These are phyloP conservation scores for Lepilemur ruficaudatus DNA, from an alignment of 2,797 vertebrate genomes.

Conservation along the genomic window DNA sequence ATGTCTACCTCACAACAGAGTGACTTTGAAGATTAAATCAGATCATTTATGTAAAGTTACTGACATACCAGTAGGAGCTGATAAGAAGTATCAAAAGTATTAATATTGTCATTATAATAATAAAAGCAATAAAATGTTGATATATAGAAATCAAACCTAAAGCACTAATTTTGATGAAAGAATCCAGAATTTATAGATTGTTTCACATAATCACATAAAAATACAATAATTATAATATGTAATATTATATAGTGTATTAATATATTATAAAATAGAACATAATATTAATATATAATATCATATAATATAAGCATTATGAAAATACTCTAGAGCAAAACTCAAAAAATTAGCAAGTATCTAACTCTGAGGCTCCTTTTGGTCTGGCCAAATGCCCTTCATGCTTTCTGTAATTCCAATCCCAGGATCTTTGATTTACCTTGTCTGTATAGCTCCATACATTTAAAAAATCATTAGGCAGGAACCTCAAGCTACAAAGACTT, in stretches of 20 bases:
- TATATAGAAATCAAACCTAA: neutral
- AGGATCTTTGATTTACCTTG: neutral
- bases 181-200: neutral
- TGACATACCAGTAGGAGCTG: neutral
- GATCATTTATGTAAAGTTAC: neutral
- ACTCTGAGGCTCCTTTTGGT: neutral
- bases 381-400: neutral
- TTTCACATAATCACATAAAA: neutral
- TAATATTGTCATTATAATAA: neutral
- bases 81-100: neutral
- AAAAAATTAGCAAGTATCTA: neutral
- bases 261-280: neutral
- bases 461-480: neutral
- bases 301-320: neutral
- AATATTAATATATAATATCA: neutral
- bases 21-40: neutral
- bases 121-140: neutral
- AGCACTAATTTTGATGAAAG: neutral
- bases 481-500: neutral
- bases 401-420: neutral
- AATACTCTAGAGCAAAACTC: neutral
- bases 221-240: neutral
- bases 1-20: neutral
- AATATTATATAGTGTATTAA: neutral
- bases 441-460: neutral